Evolutionary conservation across 2,888 invertebrate species (phyloP).

Genomic region (Drosophila niveifrons): DNA sequence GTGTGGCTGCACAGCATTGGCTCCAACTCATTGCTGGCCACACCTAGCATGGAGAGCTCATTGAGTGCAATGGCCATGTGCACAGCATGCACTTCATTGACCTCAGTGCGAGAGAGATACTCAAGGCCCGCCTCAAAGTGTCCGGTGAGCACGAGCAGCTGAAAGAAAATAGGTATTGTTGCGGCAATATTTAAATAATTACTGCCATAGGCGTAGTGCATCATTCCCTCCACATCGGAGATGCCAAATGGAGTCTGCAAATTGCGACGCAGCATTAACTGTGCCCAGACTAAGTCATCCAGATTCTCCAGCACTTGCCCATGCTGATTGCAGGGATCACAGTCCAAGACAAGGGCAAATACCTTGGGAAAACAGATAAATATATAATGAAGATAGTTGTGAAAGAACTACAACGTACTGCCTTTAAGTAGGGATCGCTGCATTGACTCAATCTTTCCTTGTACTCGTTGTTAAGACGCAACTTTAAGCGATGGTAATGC

Average conservation of each 20-base stretch:
- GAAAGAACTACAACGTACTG: slow-evolving; percentile 85
- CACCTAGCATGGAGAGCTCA: slow-evolving; percentile 92
- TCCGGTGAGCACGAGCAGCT: slow-evolving; percentile 92
- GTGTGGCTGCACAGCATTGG: slow-evolving; percentile 86
- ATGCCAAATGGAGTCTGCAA: slow-evolving; percentile 90
- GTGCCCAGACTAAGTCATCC: slow-evolving; percentile 98
- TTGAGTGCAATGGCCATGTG: slow-evolving; percentile 96
- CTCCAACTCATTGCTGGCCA: slow-evolving; percentile 90
- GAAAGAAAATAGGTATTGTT: slow-evolving; percentile 95
- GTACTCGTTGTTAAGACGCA: slow-evolving; percentile 92
- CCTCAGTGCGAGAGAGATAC: slow-evolving; percentile 91
- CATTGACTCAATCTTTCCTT: slow-evolving; percentile 93
- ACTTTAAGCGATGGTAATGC: slow-evolving; percentile 89
- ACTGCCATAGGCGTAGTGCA: slow-evolving; percentile 94
- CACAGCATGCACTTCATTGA: slow-evolving; percentile 92
- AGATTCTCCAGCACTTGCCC: slow-evolving; percentile 94
- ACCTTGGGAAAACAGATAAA: slow-evolving; percentile 86
- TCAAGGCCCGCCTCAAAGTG: slow-evolving; percentile 98
- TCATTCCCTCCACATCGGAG: slow-evolving; percentile 92
- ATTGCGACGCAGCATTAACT: slow-evolving; percentile 88
- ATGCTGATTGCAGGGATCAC: slow-evolving; percentile 94
- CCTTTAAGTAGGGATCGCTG: slow-evolving; percentile 95
- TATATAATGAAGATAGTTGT: background rate
- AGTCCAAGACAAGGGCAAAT: slow-evolving; percentile 91
- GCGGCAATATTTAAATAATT: slow-evolving; percentile 95